A percentile compares a stretch with the other conserved stretches of the same genome.
Conservation (phyloP, 2,888 invertebrate species). For the Chymomyza fuscimana region DNA sequence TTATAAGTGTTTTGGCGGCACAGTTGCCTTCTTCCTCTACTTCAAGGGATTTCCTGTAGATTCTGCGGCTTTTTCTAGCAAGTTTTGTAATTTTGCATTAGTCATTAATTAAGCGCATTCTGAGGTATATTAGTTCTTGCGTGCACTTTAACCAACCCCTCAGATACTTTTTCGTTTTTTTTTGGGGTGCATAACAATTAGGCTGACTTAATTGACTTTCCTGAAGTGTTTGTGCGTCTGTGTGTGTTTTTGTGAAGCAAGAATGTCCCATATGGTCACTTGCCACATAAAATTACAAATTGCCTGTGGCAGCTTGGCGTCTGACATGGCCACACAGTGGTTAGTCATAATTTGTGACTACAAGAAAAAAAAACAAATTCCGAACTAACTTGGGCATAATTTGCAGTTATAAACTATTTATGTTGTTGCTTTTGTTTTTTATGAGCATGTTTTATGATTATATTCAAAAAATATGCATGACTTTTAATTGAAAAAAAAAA, state of each 20-base stretch:
- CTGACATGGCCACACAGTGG: conserved; percentile 33
- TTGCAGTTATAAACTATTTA: conserved; percentile 37
- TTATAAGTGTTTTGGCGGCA: no score
- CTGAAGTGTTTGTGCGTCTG: conserved; percentile 9
- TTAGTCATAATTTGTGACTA: conserved; percentile 54
- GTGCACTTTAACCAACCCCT: conserved; percentile 18
- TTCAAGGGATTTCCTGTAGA: neutral
- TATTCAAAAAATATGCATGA: conserved; percentile 10
- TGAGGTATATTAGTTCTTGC: conserved; percentile 22
- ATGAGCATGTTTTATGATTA: conserved; percentile 23
- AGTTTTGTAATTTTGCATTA: conserved; percentile 37
- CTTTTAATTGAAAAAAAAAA: conserved; percentile 30
- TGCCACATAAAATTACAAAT: conserved; percentile 11
- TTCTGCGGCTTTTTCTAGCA: neutral
- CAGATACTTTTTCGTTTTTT: conserved; percentile 8
- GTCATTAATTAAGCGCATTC: conserved; percentile 49
- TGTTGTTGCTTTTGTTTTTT: conserved; percentile 34
- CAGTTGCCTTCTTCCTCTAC: neutral
- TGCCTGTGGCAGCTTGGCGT: conserved; percentile 2
- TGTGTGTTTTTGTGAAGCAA: neutral
- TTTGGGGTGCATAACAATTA: conserved; percentile 43
- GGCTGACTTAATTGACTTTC: conserved; percentile 44
- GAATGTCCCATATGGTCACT: conserved; percentile 53
- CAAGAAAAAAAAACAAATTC: conserved; percentile 25
- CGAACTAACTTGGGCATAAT: conserved; percentile 28